Conservation (phyloP, 2,113 vertebrate species). For the Phalacrocorax brasilianus region DNA sequence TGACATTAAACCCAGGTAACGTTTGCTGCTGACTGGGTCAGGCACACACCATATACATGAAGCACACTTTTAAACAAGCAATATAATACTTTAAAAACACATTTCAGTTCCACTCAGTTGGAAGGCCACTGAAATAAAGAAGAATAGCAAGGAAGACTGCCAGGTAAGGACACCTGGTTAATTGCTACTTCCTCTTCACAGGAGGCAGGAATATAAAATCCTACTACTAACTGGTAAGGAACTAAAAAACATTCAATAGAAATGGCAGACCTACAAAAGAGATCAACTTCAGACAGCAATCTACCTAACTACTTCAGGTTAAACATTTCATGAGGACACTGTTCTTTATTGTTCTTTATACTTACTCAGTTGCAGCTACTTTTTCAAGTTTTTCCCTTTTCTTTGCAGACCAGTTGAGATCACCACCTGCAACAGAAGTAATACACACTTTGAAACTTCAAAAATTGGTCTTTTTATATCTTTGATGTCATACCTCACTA, state of each 20-base stretch:
- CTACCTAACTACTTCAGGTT: background rate
- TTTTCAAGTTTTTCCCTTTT: constrained; percentile 82
- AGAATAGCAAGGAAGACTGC: background rate
- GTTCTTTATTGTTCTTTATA: background rate
- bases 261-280: background rate
- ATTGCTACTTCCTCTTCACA: background rate
- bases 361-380: constrained; percentile 84
- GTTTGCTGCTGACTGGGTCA: background rate
- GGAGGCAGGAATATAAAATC: background rate
- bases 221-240: background rate
- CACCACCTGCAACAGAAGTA: constrained; percentile 79
- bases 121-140: background rate
- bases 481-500: fast-evolving
- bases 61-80: background rate
- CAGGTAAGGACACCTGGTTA: background rate
- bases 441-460: fast-evolving
- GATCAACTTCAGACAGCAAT: background rate
- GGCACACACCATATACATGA: fast-evolving
- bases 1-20: background rate
- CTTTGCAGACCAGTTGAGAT: constrained; percentile 86
- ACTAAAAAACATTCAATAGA: background rate
- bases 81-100: background rate
- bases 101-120: background rate
- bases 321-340: background rate
- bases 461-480: fast-evolving